Percentiles rank a stretch among this genome's conserved stretches.
phyloP scores from a whole-genome alignment of 2,888 invertebrate genomes.

The Penaeus monodon region DNA sequence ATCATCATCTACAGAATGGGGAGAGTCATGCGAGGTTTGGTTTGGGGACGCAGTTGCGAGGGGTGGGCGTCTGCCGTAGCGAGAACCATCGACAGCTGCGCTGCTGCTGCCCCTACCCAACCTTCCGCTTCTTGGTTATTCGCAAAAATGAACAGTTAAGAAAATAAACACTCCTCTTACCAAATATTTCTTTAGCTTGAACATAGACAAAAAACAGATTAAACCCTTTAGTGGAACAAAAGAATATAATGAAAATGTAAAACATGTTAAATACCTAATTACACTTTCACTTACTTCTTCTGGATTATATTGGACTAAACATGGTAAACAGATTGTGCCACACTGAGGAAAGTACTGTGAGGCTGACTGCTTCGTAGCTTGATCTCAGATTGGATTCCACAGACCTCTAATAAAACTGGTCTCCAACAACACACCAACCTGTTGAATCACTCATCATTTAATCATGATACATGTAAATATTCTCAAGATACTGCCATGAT shows the following conservation, averaged over 20 bases:
- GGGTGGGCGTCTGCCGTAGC: constrained; percentile 65
- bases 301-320: constrained; percentile 95
- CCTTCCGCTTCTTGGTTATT: constrained; percentile 86
- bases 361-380: constrained; percentile 93
- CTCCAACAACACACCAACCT: constrained; percentile 72
- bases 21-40: constrained; percentile 27
- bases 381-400: constrained; percentile 97
- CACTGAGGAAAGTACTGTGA: constrained; percentile 93
- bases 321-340: constrained; percentile 95
- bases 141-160: constrained; percentile 67
- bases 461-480: neutral
- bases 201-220: too few relatives aligned
- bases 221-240: neutral
- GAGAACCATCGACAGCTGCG: constrained; percentile 49
- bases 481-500: too few relatives aligned
- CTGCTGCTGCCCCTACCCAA: constrained; percentile 75
- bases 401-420: constrained; percentile 92
- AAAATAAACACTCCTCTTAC: too few relatives aligned
- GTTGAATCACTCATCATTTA: neutral
- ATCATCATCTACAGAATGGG: constrained; percentile 41
- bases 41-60: constrained; percentile 63
- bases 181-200: too few relatives aligned
- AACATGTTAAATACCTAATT: neutral
- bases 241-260: constrained; percentile 16
- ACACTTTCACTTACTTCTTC: constrained; percentile 73